A percentile compares a stretch with the other conserved stretches of the same genome.
Evolutionary conservation across 2,888 invertebrate species (phyloP).

Genomic region (Apomyelois bistriatella): DNA sequence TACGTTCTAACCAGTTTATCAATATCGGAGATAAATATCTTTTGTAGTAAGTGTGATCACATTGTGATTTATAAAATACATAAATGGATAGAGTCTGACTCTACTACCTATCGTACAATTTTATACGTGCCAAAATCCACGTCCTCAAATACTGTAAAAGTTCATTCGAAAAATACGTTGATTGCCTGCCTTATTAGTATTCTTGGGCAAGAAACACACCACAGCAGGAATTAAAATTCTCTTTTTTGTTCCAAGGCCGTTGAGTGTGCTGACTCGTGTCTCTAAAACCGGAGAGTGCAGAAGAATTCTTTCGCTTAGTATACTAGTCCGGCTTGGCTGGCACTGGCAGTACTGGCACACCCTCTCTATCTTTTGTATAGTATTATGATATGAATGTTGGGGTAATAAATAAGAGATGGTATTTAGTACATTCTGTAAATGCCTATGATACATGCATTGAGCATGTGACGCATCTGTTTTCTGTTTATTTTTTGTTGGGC

Average conservation of each 20-base stretch:
- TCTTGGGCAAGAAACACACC: conserved; percentile 53
- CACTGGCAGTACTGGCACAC: no score
- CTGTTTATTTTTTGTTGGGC: neutral
- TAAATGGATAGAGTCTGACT: no score
- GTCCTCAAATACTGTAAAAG: neutral
- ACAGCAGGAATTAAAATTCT: conserved; percentile 64
- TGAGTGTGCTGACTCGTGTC: conserved; percentile 35
- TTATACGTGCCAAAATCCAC: neutral
- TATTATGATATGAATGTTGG: no score
- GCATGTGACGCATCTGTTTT: conserved; percentile 1
- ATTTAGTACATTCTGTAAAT: no score
- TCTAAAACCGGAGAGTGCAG: neutral
- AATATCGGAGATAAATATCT: no score
- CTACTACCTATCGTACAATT: neutral
- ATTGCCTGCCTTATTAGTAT: conserved; percentile 54
- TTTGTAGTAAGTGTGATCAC: no score
- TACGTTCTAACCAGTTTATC: no score
- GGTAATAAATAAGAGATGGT: no score
- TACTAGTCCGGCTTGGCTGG: no score
- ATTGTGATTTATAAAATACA: no score
- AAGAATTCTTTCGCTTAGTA: neutral
- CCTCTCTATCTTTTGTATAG: no score
- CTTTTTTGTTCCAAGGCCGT: conserved; percentile 74
- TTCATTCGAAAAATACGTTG: conserved; percentile 39
- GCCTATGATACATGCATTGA: no score